A percentile compares a stretch with the other conserved stretches of the same genome.
These are phyloP conservation scores for Pemphredon lugubris DNA, from an alignment of 2,888 invertebrate species.

Conservation along the genomic window DNA sequence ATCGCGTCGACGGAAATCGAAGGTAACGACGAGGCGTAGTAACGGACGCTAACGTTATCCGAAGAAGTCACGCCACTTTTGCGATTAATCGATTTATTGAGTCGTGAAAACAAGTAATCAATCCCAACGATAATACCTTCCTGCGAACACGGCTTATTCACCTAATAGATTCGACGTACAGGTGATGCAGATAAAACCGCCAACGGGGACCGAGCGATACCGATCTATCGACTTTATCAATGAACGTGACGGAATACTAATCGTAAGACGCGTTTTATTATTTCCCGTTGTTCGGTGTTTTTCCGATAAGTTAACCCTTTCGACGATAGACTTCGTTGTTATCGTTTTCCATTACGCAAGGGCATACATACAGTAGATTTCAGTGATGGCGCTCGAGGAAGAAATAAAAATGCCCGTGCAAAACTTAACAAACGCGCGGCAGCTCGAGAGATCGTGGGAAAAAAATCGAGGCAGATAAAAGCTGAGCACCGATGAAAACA, in stretches of 20 bases:
- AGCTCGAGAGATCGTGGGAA: no score
- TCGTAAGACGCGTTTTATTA: no score
- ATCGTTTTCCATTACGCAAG: no score
- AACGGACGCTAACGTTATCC: neutral
- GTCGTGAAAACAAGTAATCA: slow-evolving; percentile 14
- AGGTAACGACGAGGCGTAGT: neutral
- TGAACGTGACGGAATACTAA: neutral
- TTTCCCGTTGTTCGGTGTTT: no score
- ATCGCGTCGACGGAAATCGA: slow-evolving; percentile 10
- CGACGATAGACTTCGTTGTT: no score
- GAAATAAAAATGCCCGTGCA: no score
- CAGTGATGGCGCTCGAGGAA: no score
- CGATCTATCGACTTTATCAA: slow-evolving; percentile 1
- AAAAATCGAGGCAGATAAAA: no score
- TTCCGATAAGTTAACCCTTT: no score
- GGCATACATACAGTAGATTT: no score
- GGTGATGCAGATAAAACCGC: neutral
- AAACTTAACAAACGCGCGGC: no score
- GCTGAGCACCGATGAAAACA: no score
- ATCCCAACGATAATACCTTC: slow-evolving; percentile 10
- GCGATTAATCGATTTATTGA: slow-evolving; percentile 19
- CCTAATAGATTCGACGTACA: neutral
- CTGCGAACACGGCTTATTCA: neutral
- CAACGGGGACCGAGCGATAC: neutral
- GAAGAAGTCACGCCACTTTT: slow-evolving; percentile 8